A percentile compares a stretch with the other conserved stretches of the same genome.
Conservation (phyloP, 2,797 vertebrate species). For the Zalophus californianus region DNA sequence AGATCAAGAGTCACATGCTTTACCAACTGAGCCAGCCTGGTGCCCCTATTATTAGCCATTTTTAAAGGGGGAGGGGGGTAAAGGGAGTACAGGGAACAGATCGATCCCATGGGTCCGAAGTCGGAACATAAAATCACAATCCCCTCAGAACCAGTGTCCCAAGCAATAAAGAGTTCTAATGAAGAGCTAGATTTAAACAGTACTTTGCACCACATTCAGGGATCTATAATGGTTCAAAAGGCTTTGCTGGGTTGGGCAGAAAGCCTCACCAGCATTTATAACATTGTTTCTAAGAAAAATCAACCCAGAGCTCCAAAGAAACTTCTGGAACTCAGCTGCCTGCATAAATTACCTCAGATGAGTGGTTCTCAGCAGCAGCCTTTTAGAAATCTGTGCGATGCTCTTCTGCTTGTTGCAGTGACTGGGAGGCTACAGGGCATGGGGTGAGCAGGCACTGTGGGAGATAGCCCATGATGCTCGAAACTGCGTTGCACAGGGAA, state of each 20-base stretch:
- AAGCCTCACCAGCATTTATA: background rate
- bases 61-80: background rate
- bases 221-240: background rate
- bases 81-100: background rate
- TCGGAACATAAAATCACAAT: background rate
- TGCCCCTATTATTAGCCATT: background rate
- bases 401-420: background rate
- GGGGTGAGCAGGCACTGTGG: background rate
- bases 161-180: background rate
- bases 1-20: background rate
- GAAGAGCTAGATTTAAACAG: background rate
- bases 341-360: background rate
- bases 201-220: background rate
- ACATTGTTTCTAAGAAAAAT: conserved; percentile 55
- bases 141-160: background rate
- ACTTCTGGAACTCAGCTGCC: conserved; percentile 4
- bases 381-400: background rate
- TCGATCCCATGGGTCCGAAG: background rate
- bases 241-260: background rate
- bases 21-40: background rate
- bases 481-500: background rate
- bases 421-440: background rate
- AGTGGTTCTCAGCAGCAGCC: background rate
- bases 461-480: background rate
- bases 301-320: background rate